Evolutionary conservation across 2,797 vertebrate genomes (phyloP).

Genomic region (Chanos chanos): DNA sequence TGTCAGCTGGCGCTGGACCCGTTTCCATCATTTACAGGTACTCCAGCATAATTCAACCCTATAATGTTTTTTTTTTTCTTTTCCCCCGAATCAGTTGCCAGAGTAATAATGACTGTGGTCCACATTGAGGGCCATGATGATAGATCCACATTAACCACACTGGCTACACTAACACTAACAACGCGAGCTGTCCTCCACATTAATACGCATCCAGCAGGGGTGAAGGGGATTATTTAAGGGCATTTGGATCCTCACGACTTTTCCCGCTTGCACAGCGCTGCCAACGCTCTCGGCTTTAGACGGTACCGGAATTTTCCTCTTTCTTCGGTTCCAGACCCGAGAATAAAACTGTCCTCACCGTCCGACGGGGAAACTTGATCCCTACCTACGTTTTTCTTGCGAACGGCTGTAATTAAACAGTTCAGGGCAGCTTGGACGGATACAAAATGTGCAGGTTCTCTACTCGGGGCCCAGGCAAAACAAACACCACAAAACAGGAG

Average conservation of each 20-base stretch:
- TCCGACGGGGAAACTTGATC: slow-evolving; percentile 39
- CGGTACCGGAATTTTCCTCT: slow-evolving; percentile 16
- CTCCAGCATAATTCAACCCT: slow-evolving; percentile 32
- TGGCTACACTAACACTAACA: not conserved
- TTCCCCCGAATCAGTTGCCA: slow-evolving; percentile 12
- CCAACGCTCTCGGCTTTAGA: slow-evolving; percentile 33
- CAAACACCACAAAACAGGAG: slow-evolving; percentile 40
- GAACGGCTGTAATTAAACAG: slow-evolving; percentile 47
- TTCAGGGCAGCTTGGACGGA: slow-evolving; percentile 44
- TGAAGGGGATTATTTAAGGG: slow-evolving; percentile 25
- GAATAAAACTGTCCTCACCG: slow-evolving; percentile 40
- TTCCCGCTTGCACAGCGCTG: slow-evolving; percentile 14
- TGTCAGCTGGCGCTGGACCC: not conserved
- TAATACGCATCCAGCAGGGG: slow-evolving; percentile 11
- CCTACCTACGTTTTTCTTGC: slow-evolving; percentile 23
- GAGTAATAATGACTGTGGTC: not conserved
- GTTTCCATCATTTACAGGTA: slow-evolving; percentile 42
- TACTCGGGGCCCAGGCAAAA: slow-evolving; percentile 43
- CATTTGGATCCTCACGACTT: slow-evolving; percentile 13
- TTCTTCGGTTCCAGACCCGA: slow-evolving; percentile 25
- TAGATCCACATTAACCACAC: slow-evolving; percentile 9
- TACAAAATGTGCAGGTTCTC: slow-evolving; percentile 40
- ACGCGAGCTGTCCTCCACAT: slow-evolving; percentile 5
- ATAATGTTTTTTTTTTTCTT: slow-evolving; percentile 18
- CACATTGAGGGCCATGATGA: not conserved